Conservation (phyloP, 2,113 vertebrate species). For the Smithornis capensis region DNA sequence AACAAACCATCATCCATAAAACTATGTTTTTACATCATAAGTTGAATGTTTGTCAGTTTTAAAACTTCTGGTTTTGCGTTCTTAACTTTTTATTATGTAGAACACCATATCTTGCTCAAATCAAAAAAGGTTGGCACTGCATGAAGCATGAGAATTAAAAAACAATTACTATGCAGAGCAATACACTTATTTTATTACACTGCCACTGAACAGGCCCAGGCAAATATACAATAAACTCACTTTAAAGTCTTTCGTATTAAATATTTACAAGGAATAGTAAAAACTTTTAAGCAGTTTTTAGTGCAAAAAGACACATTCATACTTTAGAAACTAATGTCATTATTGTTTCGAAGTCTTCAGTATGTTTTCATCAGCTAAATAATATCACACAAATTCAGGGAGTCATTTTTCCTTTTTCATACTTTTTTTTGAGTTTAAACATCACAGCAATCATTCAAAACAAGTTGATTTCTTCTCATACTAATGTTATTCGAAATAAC, state of each 20-base stretch:
- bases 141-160: accelerated
- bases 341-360: neutral
- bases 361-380: neutral
- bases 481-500: neutral
- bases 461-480: neutral
- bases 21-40: neutral
- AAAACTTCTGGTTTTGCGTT: neutral
- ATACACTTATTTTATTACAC: neutral
- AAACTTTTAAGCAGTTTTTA: neutral
- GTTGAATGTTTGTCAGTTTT: neutral
- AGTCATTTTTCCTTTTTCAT: neutral
- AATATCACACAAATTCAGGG: neutral
- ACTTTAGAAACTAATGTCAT: neutral
- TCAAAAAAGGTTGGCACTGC: neutral
- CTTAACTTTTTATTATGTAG: neutral
- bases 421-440: neutral
- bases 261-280: neutral
- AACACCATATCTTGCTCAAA: neutral
- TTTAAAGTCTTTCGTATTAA: neutral
- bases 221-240: neutral
- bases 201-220: neutral
- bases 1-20: neutral
- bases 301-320: neutral
- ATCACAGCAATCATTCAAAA: neutral
- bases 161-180: neutral